Conservation (phyloP, 2,797 vertebrate genomes). For the Gymnodraco acuticeps region DNA sequence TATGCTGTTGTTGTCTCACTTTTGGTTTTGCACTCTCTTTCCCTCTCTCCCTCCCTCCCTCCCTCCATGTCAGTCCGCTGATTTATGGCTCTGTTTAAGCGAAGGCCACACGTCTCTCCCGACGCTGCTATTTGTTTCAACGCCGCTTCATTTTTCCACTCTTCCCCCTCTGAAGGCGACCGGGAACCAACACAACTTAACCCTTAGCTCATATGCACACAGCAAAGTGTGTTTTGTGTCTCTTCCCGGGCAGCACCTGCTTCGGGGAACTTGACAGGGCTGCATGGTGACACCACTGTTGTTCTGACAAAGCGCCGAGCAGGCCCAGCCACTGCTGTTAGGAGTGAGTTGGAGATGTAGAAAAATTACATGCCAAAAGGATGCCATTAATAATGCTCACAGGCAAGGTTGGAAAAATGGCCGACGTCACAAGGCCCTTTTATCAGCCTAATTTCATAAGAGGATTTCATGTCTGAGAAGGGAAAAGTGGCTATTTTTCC, state of each 20-base stretch:
- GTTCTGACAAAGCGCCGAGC: slow-evolving; percentile 65
- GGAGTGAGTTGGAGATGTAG: slow-evolving; percentile 72
- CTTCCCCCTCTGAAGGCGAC: slow-evolving; percentile 77
- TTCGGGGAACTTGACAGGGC: slow-evolving; percentile 62
- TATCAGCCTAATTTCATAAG: slow-evolving; percentile 85
- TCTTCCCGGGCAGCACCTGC: slow-evolving; percentile 53
- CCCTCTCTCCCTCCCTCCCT: slow-evolving; percentile 51
- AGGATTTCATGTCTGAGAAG: slow-evolving; percentile 80
- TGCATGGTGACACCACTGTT: slow-evolving; percentile 53
- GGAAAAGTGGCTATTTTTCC: slow-evolving; percentile 81
- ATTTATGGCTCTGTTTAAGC: slow-evolving; percentile 93
- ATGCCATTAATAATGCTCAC: slow-evolving; percentile 88
- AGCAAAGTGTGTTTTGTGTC: slow-evolving; percentile 60
- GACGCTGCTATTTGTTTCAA: slow-evolving; percentile 89
- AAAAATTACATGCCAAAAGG: slow-evolving; percentile 84
- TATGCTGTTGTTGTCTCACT: slow-evolving; percentile 72
- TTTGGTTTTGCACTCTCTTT: slow-evolving; percentile 58
- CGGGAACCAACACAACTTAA: slow-evolving; percentile 81
- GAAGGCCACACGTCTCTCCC: slow-evolving; percentile 89
- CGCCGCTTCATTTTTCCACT: slow-evolving; percentile 80
- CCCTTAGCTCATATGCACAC: slow-evolving; percentile 66
- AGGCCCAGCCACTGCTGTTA: slow-evolving; percentile 60
- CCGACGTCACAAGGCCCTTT: slow-evolving; percentile 82
- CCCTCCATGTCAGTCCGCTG: slow-evolving; percentile 83
- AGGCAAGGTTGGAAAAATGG: slow-evolving; percentile 86